Evolutionary conservation across 2,888 invertebrate species (phyloP), one percentile per base, ranked within the genome.

Genomic region (Dinocampus coccinellae): DNA sequence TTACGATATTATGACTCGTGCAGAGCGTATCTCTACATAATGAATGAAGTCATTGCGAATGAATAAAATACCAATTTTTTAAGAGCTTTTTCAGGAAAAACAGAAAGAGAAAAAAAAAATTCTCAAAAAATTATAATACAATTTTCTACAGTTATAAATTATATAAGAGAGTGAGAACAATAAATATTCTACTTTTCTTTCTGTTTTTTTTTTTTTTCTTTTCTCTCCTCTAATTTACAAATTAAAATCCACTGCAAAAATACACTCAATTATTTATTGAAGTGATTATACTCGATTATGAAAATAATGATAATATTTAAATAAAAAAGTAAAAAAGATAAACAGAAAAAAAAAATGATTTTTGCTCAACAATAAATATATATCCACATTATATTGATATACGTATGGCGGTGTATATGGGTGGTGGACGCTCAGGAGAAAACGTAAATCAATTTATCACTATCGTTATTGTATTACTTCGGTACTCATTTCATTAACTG

Each of bases 361-460:
- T 7, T 20, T 29, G 52, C 63, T 63, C 34, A 29, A 20, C 16
- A 29, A 3, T 20, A 9, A 10, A 29, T 26, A 1, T 20, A 26
- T 63, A 26, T 52, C 29, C 4, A 3, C 3, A 16, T 9, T 11
- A n/a, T 24, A 16, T 4, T 29, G 13, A 26, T 57, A 57, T 26
- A 57, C 6, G 24, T 24, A 11, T 26, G 26, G n/a, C 13, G 13
- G 3, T 24, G 53, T 11, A n/a, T n/a, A n/a, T n/a, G n/a, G 11
- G 6, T 4, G 53, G 47, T 33, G 22, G 16, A 36, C 20, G 20
- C 20, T 62, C 39, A 20, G 22, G 39, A 29, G 65, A 34, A 55
- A 55, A 34, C 24, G 24, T 34, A 65, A 65, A 65, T 65, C 65
- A 65, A 65, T 65, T 65, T 55, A 65, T 65, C 65, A 24, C 24